Conservation (phyloP, 2,888 invertebrate species). For the Cyclophora albipunctata region DNA sequence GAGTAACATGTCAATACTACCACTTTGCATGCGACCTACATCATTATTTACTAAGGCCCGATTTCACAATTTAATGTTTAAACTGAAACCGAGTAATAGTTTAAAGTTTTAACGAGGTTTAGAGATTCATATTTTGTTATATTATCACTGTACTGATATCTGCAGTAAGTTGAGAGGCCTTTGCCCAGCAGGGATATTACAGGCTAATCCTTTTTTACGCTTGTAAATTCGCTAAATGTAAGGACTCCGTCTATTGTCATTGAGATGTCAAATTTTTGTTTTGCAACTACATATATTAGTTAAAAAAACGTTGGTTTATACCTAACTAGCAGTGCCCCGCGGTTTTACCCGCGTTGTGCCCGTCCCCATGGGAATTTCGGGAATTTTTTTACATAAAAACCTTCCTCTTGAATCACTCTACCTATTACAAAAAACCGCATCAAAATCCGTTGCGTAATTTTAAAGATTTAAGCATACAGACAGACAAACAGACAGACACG, state of each 20-base stretch:
- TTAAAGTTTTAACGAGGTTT: not conserved
- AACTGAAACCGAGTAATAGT: not conserved
- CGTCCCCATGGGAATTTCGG: no score
- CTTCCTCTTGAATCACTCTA: no score
- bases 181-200: no score
- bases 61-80: constrained; percentile 12
- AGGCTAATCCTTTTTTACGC: not conserved
- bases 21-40: constrained; percentile 63
- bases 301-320: constrained; percentile 1
- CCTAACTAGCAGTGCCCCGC: no score
- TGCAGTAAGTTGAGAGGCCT: no score
- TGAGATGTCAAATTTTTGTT: not conserved
- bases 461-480: no score
- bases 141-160: not conserved
- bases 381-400: no score
- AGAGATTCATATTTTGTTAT: not conserved
- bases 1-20: constrained; percentile 61
- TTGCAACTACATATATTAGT: not conserved
- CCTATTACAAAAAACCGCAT: no score
- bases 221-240: not conserved
- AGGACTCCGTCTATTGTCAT: not conserved
- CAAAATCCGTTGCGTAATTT: no score
- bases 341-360: no score
- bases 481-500: no score
- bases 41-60: constrained; percentile 53